phyloP scores from a whole-genome alignment of 1,140 invertebrate genomes.

The Chrysopa pallens region DNA sequence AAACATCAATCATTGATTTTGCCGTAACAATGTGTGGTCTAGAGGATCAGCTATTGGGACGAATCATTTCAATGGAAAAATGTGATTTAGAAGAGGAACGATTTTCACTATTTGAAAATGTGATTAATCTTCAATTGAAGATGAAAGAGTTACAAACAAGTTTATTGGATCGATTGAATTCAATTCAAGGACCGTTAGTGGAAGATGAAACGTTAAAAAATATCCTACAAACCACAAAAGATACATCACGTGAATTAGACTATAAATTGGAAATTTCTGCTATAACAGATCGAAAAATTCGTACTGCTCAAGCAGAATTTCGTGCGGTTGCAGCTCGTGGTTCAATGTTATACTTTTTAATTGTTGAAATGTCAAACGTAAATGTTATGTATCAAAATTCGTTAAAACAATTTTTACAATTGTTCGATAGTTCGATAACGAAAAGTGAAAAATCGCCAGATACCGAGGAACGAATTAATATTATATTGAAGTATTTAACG shows the following conservation, averaged over 20 bases:
- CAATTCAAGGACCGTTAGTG: conserved; percentile 81
- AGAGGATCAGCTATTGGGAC: conserved; percentile 85
- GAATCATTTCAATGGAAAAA: conserved; percentile 92
- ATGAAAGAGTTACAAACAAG: conserved; percentile 95
- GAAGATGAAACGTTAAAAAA: conserved; percentile 91
- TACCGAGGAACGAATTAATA: conserved; percentile 73
- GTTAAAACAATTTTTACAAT: conserved; percentile 80
- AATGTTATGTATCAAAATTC: conserved; percentile 96
- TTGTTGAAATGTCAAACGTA: conserved; percentile 93
- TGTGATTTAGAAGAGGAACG: conserved; percentile 86
- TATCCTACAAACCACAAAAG: conserved; percentile 82
- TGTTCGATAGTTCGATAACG: conserved; percentile 87
- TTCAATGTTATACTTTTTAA: conserved; percentile 89
- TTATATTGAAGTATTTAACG: conserved; percentile 80
- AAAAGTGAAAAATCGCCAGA: conserved; percentile 71
- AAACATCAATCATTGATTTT: conserved; percentile 93
- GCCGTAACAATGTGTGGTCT: conserved; percentile 89
- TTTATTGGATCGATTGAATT: conserved; percentile 71
- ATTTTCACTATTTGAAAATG: conserved; percentile 86
- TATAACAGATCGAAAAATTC: conserved; percentile 87
- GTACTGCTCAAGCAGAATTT: conserved; percentile 83
- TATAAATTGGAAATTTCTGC: conserved; percentile 81
- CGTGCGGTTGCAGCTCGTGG: conserved; percentile 83
- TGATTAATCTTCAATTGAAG: conserved; percentile 86
- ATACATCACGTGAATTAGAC: conserved; percentile 84